These are phyloP conservation scores for Lasioglossum oenotherae DNA, from an alignment of 2,888 invertebrate genomes.

Conservation along the genomic window DNA sequence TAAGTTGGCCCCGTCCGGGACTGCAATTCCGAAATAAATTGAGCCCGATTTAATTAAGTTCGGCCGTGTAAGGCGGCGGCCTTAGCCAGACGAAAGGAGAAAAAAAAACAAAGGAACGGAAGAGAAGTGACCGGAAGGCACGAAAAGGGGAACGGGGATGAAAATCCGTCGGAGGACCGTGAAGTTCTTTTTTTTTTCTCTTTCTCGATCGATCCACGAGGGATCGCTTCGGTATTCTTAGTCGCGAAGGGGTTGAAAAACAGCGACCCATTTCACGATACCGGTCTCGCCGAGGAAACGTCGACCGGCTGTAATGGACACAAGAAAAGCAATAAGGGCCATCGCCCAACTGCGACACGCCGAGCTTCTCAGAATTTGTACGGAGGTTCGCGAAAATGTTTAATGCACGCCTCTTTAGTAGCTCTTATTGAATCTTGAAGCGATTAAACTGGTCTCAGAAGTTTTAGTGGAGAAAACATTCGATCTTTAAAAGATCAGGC, in stretches of 20 bases:
- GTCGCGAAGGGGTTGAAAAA: constrained; percentile 11
- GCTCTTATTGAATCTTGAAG: neutral
- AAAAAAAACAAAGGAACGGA: constrained; percentile 26
- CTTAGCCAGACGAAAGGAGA: neutral
- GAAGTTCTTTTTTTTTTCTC: constrained; percentile 25
- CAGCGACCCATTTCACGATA: neutral
- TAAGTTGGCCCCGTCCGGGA: constrained; percentile 45
- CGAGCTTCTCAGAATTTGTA: neutral
- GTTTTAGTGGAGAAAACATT: neutral
- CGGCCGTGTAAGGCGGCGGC: constrained; percentile 20
- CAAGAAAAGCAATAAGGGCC: constrained; percentile 34
- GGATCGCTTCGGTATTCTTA: constrained; percentile 20
- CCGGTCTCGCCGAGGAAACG: neutral
- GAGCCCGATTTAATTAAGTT: constrained; percentile 70
- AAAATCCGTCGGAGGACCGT: constrained; percentile 10
- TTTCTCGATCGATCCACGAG: constrained; percentile 29
- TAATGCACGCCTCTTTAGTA: neutral
- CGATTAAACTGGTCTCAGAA: neutral
- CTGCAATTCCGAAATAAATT: constrained; percentile 63
- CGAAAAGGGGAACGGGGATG: constrained; percentile 13
- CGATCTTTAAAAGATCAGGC: neutral
- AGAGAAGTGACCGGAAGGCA: constrained; percentile 30
- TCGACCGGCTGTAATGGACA: constrained; percentile 44
- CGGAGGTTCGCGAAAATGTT: neutral
- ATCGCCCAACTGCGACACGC: neutral